These are phyloP conservation scores for Noctilio leporinus DNA, from an alignment of 2,113 vertebrate genomes.

Conservation along the genomic window DNA sequence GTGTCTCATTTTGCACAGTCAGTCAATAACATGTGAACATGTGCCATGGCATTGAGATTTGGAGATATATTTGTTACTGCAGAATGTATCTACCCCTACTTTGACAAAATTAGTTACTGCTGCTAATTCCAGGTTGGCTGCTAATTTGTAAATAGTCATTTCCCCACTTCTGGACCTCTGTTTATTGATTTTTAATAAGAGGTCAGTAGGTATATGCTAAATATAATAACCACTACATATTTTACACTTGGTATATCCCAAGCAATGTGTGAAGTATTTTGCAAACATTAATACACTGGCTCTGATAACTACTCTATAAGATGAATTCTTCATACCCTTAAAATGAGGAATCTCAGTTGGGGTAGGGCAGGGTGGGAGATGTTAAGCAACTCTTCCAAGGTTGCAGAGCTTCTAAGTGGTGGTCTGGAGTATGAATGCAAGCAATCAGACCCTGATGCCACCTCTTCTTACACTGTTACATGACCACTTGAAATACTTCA, in stretches of 20 bases:
- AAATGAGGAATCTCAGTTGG: background rate
- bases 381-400: background rate
- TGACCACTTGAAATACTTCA: conserved; percentile 1
- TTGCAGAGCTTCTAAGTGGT: background rate
- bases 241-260: background rate
- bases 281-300: background rate
- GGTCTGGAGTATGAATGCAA: background rate
- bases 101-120: background rate
- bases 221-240: background rate
- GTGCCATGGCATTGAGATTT: background rate
- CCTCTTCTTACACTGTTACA: background rate
- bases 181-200: background rate
- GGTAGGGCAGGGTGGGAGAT: background rate
- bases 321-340: background rate
- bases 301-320: background rate
- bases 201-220: background rate
- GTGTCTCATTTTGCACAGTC: background rate
- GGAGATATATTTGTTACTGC: background rate
- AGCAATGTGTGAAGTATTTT: background rate
- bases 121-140: background rate
- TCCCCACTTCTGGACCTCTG: background rate
- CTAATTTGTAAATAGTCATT: background rate
- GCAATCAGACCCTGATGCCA: background rate
- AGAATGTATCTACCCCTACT: background rate
- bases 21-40: background rate